Base-by-base conservation (phyloP, 2,113 vertebrate genomes). In the Embiotoca jacksoni region DNA sequence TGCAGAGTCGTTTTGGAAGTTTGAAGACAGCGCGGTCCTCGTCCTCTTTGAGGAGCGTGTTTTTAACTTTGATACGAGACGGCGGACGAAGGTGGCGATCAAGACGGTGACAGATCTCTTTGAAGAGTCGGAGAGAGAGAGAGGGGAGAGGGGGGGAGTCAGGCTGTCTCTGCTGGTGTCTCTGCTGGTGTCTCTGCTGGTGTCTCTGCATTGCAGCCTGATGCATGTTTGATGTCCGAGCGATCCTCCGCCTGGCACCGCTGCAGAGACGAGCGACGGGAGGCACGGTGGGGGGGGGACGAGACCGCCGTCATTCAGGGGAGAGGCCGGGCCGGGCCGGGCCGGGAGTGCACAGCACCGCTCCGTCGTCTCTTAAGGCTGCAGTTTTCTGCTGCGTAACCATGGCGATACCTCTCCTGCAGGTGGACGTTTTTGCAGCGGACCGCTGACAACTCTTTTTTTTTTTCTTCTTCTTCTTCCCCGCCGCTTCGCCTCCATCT, bases 251-350 rank as follows among this genome's bases (percentile, higher is more conserved):
- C 83, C 84, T 86, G 88, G 88, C 57, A 85, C 82, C 10, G 63
- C 81, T 56, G 82, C 84, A 55, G 88, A 87, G 87, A 82, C 77
- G 8, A 88, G 84, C 78, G 63, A 83, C 6, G 71, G 58, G 57
- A 80, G 85, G 84, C 78, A 88, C 89, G 52, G 83, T 41, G 65
- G 54, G 81, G 41, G 81, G 41, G 65, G 69, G 70, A 46, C 62
- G 55, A 81, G 74, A 76, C 81, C 23, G 23, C 36, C 37, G 6
- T 46, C 67, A 66, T 23, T 23, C 23, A 23, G 63, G 84, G 7
- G 71, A 55, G 57, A 80, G 85, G 84, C 78, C 87, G 88, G 52
- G 83, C 47, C 68, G 54, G 81, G 41, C 23, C 23, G 65, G 69
- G 70, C 41, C 62, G 55, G 80, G 74, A 76, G 80, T 23, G 23